These are phyloP conservation scores for Chesias legatella DNA, from an alignment of 2,888 invertebrate genomes.

Conservation along the genomic window DNA sequence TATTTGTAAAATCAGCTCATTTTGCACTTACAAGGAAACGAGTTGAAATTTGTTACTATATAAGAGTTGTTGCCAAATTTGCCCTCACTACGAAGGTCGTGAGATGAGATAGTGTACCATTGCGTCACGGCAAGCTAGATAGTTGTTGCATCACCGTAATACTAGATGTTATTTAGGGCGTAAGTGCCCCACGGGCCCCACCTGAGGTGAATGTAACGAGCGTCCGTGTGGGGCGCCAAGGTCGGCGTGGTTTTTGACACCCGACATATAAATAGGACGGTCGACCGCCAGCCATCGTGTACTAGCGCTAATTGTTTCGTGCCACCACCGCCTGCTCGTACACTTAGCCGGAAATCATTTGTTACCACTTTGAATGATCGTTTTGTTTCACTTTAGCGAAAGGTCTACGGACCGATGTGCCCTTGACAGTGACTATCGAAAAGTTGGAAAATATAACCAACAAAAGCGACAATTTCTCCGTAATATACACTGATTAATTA, in stretches of 20 bases:
- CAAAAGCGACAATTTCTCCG: too few relatives aligned
- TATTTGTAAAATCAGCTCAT: too few relatives aligned
- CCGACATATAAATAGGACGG: conserved; percentile 62
- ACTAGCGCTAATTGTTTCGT: conserved; percentile 58
- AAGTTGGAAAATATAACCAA: conserved; percentile 22
- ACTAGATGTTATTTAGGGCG: conserved; percentile 34
- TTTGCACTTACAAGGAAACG: too few relatives aligned
- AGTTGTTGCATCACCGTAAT: conserved; percentile 27
- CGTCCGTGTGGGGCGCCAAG: conserved; percentile 77
- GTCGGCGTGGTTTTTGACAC: conserved; percentile 77
- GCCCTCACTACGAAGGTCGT: conserved; percentile 1
- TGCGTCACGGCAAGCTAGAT: conserved; percentile 16
- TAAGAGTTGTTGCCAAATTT: conserved; percentile 7
- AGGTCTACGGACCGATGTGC: conserved; percentile 57
- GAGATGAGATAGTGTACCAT: conserved; percentile 4
- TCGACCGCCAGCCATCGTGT: conserved; percentile 47
- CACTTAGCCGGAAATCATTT: conserved; percentile 69
- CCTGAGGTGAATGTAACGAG: conserved; percentile 74
- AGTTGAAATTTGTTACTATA: conserved; percentile 17
- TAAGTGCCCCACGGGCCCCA: conserved; percentile 63
- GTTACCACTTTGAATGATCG: conserved; percentile 63
- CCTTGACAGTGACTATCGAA: conserved; percentile 32
- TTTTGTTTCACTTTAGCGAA: conserved; percentile 50
- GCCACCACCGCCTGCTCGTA: conserved; percentile 43
- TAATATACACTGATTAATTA: too few relatives aligned